A percentile compares a stretch with the other conserved stretches of the same genome.
These are phyloP conservation scores for Onthophagus taurus DNA, from an alignment of 1,140 invertebrate genomes.

Conservation along the genomic window DNA sequence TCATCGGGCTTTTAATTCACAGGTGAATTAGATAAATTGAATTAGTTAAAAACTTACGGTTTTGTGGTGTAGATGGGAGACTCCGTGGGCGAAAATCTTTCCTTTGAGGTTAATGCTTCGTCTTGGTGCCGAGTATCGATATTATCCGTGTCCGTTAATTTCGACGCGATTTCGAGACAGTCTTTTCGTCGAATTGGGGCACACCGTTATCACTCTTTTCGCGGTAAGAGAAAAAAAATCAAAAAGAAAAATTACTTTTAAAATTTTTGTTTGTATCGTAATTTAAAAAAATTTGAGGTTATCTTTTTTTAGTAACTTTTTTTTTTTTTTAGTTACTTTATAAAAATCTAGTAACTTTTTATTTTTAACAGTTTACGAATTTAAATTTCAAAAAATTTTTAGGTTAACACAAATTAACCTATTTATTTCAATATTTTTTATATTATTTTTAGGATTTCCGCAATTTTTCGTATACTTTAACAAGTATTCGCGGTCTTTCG, in stretches of 20 bases:
- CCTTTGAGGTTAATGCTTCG: conserved; percentile 68
- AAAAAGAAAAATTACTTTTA: no score
- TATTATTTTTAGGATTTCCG: conserved; percentile 58
- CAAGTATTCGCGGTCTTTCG: conserved; percentile 63
- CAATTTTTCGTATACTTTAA: conserved; percentile 77
- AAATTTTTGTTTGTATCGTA: no score
- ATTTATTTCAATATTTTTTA: neutral
- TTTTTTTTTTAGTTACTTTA: no score
- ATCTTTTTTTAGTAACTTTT: no score
- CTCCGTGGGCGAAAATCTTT: conserved; percentile 80
- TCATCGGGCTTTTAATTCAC: conserved; percentile 75
- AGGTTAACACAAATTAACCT: no score
- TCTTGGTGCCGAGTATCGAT: conserved; percentile 77
- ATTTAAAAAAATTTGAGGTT: no score
- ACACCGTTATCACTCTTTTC: conserved; percentile 83
- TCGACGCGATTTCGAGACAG: conserved; percentile 71
- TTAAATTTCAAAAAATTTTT: no score
- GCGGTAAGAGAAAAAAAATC: conserved; percentile 48
- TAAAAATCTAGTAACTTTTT: no score
- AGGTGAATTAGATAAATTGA: conserved; percentile 43
- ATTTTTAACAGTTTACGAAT: no score
- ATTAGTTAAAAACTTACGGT: neutral
- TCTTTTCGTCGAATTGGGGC: conserved; percentile 80
- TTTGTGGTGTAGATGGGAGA: conserved; percentile 55
- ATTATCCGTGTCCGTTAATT: conserved; percentile 79